Percentiles rank a stretch among this genome's conserved stretches.
phyloP scores from a whole-genome alignment of 2,888 invertebrate species.

The Anarsia innoxiella region DNA sequence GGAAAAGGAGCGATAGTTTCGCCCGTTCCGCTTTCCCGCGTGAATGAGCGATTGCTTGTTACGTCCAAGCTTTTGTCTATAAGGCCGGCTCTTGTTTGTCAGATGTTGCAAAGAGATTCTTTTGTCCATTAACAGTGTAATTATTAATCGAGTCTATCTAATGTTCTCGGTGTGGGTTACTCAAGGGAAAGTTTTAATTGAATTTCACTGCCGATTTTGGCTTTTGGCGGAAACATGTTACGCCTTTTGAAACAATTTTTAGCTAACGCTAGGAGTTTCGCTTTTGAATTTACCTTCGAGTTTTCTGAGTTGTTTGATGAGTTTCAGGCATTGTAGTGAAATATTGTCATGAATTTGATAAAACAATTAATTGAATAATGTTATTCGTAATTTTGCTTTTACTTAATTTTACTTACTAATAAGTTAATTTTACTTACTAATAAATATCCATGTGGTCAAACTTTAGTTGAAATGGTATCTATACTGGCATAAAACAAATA shows the following conservation, averaged over 20 bases:
- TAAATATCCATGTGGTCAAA: no score
- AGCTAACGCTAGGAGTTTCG: constrained; percentile 37
- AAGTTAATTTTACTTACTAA: no score
- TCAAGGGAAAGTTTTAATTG: constrained; percentile 66
- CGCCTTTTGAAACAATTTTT: constrained; percentile 47
- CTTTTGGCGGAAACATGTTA: constrained; percentile 44
- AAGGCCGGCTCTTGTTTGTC: constrained; percentile 56
- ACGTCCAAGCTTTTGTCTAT: constrained; percentile 61
- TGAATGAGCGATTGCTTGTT: constrained; percentile 64
- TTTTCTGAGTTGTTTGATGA: constrained; percentile 6
- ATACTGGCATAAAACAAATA: neutral
- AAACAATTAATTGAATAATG: no score
- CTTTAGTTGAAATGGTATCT: no score
- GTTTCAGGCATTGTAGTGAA: no score
- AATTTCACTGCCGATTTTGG: constrained; percentile 61
- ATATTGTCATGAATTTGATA: no score
- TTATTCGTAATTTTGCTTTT: no score
- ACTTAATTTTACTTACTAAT: no score
- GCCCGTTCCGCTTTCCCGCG: constrained; percentile 41
- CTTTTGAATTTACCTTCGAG: constrained; percentile 35
- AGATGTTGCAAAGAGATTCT: constrained; percentile 53
- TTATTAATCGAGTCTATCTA: constrained; percentile 68
- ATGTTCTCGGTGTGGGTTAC: constrained; percentile 57
- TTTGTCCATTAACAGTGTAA: constrained; percentile 61
- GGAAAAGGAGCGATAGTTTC: constrained; percentile 54